Percentiles rank a stretch among this genome's conserved stretches.
phyloP scores from a whole-genome alignment of 2,888 invertebrate genomes.

The Platycheirus rosarum region DNA sequence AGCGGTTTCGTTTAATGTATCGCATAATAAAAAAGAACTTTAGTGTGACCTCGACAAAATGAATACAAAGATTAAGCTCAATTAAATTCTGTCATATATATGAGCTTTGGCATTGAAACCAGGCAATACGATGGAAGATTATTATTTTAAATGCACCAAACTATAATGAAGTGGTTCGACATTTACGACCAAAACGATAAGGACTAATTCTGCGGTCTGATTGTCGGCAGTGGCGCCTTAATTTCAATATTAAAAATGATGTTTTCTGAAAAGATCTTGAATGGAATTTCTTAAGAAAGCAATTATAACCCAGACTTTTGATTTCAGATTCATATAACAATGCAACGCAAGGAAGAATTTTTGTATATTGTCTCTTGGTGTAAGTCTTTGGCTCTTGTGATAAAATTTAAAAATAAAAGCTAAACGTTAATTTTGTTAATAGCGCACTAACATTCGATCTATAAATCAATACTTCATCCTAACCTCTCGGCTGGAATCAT shows the following conservation, averaged over 20 bases:
- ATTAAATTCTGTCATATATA: slow-evolving; percentile 23
- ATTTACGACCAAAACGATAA: slow-evolving; percentile 17
- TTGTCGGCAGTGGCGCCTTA: slow-evolving; percentile 37
- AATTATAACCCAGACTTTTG: slow-evolving; percentile 7
- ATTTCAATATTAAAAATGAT: slow-evolving; percentile 18
- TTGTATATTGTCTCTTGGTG: no score
- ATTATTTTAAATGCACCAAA: no score
- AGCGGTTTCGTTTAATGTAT: slow-evolving; percentile 31
- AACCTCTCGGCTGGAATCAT: slow-evolving; percentile 10
- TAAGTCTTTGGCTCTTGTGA: no score
- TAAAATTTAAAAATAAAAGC: neutral
- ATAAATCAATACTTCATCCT: slow-evolving; percentile 48
- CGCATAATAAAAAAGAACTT: slow-evolving; percentile 31
- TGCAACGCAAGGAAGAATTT: neutral
- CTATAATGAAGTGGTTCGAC: slow-evolving; percentile 20
- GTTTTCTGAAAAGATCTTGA: no score
- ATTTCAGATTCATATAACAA: no score
- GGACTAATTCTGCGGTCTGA: slow-evolving; percentile 21
- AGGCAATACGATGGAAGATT: no score
- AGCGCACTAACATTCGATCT: slow-evolving; percentile 22
- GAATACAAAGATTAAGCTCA: slow-evolving; percentile 47
- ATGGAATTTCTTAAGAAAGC: neutral
- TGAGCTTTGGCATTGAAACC: no score
- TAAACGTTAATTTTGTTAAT: slow-evolving; percentile 39
- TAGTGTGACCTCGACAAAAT: slow-evolving; percentile 36